Conservation (phyloP, 2,113 vertebrate genomes). For the Cynopterus brachyotis region DNA sequence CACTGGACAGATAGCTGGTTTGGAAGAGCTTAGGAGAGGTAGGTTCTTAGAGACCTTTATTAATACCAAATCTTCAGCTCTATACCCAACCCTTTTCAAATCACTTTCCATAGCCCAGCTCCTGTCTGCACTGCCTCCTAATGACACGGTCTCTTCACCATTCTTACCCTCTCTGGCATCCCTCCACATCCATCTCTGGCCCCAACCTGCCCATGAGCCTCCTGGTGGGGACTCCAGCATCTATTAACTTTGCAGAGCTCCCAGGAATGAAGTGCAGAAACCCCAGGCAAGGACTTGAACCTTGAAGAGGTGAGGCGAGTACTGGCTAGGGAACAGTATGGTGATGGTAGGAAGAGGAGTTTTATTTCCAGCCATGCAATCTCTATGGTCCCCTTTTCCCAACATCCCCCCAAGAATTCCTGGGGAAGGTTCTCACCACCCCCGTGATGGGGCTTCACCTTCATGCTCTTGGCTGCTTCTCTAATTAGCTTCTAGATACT, state of each 20-base stretch:
- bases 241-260: not conserved
- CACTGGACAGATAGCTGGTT: not conserved
- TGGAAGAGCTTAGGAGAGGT: not conserved
- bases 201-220: not conserved
- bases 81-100: conserved; percentile 1
- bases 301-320: conserved; percentile 2
- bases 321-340: not conserved
- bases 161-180: not conserved
- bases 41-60: not conserved
- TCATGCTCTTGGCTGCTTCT: conserved; percentile 83
- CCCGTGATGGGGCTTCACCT: conserved; percentile 51
- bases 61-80: not conserved
- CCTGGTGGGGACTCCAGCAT: not conserved
- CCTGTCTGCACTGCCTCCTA: not conserved
- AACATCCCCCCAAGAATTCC: not conserved
- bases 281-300: not conserved
- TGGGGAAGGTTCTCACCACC: conserved; percentile 42
- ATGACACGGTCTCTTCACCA: not conserved
- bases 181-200: not conserved
- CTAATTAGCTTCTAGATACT: conserved; percentile 88
- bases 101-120: conserved; percentile 7
- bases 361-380: conserved; percentile 49
- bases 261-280: not conserved
- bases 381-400: conserved; percentile 31
- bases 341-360: not conserved